These are phyloP conservation scores for Thinocorus orbignyianus DNA, from an alignment of 2,113 vertebrate genomes.

Conservation along the genomic window DNA sequence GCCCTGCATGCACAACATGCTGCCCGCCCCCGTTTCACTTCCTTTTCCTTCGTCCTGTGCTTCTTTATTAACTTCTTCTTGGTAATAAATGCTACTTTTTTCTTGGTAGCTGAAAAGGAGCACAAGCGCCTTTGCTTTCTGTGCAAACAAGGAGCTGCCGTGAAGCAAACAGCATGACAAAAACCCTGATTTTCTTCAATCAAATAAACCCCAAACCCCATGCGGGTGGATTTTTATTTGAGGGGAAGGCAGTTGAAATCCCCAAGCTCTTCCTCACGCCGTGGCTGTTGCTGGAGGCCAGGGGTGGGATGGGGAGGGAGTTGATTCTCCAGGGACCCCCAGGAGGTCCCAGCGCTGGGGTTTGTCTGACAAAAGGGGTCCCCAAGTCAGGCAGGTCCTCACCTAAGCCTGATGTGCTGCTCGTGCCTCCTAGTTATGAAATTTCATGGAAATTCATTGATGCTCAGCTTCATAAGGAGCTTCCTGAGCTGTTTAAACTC, in stretches of 20 bases:
- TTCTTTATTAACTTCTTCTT: background rate
- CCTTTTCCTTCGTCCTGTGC: background rate
- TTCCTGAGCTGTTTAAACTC: background rate
- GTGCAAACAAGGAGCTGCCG: background rate
- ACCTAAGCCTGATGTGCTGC: background rate
- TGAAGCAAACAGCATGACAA: background rate
- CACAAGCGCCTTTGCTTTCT: background rate
- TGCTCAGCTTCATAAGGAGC: background rate
- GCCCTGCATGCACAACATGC: accelerated
- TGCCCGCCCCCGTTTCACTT: background rate
- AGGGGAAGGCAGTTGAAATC: accelerated
- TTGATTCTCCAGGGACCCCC: background rate
- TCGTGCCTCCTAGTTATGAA: background rate
- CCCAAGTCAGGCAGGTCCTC: background rate
- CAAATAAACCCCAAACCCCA: accelerated
- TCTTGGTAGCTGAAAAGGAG: background rate
- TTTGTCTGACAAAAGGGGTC: background rate
- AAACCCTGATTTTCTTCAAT: background rate
- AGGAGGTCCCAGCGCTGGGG: accelerated
- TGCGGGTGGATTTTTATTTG: background rate
- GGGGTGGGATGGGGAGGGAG: no score
- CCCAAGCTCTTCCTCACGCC: accelerated
- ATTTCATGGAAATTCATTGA: background rate
- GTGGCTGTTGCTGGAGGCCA: background rate
- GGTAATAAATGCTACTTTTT: no score